These are phyloP conservation scores for Coregonus ussuriensis DNA, from an alignment of 2,797 vertebrate genomes.

Conservation along the genomic window DNA sequence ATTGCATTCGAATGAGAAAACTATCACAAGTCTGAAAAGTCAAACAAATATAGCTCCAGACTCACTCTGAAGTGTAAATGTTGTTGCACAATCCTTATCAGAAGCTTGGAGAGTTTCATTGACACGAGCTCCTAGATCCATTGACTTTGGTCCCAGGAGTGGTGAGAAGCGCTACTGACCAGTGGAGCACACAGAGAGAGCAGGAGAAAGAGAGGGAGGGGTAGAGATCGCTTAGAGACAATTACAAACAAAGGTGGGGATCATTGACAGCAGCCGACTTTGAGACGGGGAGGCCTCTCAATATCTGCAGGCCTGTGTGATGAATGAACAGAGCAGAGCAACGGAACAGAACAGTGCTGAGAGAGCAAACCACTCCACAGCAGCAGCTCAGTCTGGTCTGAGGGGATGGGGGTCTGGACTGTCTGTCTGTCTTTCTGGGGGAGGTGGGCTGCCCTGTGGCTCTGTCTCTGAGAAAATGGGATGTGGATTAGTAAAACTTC, in stretches of 20 bases:
- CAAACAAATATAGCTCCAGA: not conserved
- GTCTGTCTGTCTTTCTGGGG: slow-evolving; percentile 11
- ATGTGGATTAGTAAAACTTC: not conserved
- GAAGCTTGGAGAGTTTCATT: not conserved
- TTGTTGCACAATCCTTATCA: not conserved
- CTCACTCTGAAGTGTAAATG: not conserved
- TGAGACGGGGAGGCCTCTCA: slow-evolving; percentile 47
- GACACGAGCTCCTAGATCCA: slow-evolving; percentile 25
- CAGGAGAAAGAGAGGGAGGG: slow-evolving; percentile 19
- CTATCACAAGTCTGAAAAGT: not conserved
- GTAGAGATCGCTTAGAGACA: slow-evolving; percentile 48
- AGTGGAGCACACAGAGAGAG: slow-evolving; percentile 17
- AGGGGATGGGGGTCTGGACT: no score
- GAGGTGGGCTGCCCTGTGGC: not conserved
- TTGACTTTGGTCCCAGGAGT: slow-evolving; percentile 45
- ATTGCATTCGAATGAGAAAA: not conserved
- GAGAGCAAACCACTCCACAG: slow-evolving; percentile 22
- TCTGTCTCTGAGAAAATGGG: not conserved
- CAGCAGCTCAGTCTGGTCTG: no score
- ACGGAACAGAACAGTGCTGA: slow-evolving; percentile 29
- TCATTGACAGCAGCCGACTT: slow-evolving; percentile 44
- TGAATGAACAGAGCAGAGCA: slow-evolving; percentile 39
- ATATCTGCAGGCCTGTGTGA: slow-evolving; percentile 44
- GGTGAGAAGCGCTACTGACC: slow-evolving; percentile 25
- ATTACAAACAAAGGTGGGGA: slow-evolving; percentile 52